These are phyloP conservation scores for Laticauda laticaudata DNA, from an alignment of 2,113 vertebrate genomes.

Conservation along the genomic window DNA sequence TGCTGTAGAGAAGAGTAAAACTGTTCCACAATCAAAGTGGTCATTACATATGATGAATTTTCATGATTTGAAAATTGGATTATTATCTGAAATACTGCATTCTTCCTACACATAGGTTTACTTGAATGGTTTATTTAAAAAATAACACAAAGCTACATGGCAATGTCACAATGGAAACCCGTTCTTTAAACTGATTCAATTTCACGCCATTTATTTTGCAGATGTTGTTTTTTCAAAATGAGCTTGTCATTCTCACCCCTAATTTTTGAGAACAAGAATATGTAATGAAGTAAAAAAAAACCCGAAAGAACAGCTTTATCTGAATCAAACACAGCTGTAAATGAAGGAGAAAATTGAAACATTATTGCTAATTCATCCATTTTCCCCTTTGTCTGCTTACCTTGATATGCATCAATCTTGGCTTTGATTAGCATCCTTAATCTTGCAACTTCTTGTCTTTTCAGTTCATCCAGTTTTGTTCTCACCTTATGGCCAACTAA, in stretches of 20 bases:
- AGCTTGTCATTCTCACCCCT: constrained; percentile 2
- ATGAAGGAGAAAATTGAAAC: constrained; percentile 9
- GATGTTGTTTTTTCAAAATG: neutral
- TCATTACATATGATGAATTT: neutral
- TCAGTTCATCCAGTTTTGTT: constrained; percentile 93
- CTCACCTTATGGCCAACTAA: constrained; percentile 95
- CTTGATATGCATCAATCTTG: constrained; percentile 89
- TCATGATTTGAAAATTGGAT: neutral
- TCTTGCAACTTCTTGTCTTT: constrained; percentile 92
- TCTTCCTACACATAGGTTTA: neutral
- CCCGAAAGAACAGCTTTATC: neutral
- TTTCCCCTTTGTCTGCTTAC: constrained; percentile 68
- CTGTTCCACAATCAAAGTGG: neutral
- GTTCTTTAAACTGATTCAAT: constrained; percentile 17
- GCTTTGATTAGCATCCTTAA: constrained; percentile 94
- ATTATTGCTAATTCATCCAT: constrained; percentile 9
- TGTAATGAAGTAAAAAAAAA: neutral
- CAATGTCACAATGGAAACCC: constrained; percentile 7
- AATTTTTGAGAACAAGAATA: neutral
- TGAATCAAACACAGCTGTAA: neutral
- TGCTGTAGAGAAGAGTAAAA: neutral
- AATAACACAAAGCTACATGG: neutral
- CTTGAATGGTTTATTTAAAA: constrained; percentile 17
- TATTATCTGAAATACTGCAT: neutral
- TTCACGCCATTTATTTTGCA: neutral